Conservation (phyloP, 2,888 invertebrate genomes). For the Cephus spinipes region DNA sequence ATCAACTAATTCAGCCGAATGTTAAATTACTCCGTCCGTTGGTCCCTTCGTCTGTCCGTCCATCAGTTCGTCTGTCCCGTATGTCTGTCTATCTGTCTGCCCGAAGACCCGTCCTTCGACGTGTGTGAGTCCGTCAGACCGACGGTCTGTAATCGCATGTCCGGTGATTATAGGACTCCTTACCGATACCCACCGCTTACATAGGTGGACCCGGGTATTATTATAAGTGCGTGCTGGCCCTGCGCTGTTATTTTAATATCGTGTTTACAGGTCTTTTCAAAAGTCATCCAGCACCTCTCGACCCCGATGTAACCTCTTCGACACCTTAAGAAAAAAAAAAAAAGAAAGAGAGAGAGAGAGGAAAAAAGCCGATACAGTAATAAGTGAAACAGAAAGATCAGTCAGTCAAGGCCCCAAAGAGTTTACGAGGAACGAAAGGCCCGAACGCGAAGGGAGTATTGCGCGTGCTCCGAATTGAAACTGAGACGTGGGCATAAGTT, state of each 20-base stretch:
- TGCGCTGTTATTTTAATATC: constrained; percentile 13
- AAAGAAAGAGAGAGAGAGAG: no score
- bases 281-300: no score
- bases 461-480: neutral
- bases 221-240: constrained; percentile 40
- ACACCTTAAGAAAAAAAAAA: no score
- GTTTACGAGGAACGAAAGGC: no score
- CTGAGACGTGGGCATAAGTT: no score
- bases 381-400: no score
- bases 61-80: constrained; percentile 35
- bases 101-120: neutral
- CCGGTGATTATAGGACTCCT: constrained; percentile 52
- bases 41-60: constrained; percentile 38
- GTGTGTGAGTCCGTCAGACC: constrained; percentile 13
- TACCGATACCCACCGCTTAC: constrained; percentile 41
- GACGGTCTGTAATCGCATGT: constrained; percentile 44
- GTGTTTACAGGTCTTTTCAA: constrained; percentile 1
- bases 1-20: constrained; percentile 51
- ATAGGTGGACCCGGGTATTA: constrained; percentile 44
- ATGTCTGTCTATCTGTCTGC: constrained; percentile 24
- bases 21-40: constrained; percentile 44
- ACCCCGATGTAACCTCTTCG: no score
- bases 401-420: no score
- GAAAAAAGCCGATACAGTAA: no score
- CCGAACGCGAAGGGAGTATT: neutral